These are phyloP conservation scores for Pseudochirops corinnae DNA, from an alignment of 2,797 vertebrate genomes.

Conservation along the genomic window DNA sequence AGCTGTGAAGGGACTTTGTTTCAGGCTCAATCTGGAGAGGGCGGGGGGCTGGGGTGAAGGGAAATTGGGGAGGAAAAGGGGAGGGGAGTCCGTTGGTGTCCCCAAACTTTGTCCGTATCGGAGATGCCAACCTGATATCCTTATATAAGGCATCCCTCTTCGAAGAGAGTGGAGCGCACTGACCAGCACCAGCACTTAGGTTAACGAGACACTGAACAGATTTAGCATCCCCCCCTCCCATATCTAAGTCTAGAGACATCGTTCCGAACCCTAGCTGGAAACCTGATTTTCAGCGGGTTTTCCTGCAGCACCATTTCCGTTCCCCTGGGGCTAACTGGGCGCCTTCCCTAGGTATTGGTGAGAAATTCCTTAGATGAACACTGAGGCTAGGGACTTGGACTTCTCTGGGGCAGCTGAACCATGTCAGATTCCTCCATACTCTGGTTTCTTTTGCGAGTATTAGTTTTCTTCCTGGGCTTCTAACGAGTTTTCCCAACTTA, in stretches of 20 bases:
- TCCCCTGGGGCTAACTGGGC: neutral
- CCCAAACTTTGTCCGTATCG: constrained; percentile 42
- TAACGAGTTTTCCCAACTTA: neutral
- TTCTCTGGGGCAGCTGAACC: neutral
- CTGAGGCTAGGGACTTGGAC: neutral
- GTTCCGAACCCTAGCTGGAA: neutral
- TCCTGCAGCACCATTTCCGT: neutral
- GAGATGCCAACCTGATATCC: constrained; percentile 42
- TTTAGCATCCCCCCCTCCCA: neutral
- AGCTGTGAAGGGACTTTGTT: constrained; percentile 64
- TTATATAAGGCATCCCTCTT: constrained; percentile 21
- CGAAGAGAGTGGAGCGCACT: neutral
- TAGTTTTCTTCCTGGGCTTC: neutral
- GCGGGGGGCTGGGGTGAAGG: constrained; percentile 18
- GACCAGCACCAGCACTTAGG: neutral
- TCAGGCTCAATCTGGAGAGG: constrained; percentile 14
- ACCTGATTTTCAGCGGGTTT: neutral
- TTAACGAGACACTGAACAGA: neutral
- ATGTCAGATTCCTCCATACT: neutral
- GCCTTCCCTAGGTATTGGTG: neutral
- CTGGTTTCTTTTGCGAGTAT: neutral
- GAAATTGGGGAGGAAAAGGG: neutral
- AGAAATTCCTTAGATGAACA: neutral
- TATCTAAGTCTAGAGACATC: neutral
- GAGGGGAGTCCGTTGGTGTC: neutral